Conservation (phyloP, 2,888 invertebrate species). For the Ephialtes manifestator region DNA sequence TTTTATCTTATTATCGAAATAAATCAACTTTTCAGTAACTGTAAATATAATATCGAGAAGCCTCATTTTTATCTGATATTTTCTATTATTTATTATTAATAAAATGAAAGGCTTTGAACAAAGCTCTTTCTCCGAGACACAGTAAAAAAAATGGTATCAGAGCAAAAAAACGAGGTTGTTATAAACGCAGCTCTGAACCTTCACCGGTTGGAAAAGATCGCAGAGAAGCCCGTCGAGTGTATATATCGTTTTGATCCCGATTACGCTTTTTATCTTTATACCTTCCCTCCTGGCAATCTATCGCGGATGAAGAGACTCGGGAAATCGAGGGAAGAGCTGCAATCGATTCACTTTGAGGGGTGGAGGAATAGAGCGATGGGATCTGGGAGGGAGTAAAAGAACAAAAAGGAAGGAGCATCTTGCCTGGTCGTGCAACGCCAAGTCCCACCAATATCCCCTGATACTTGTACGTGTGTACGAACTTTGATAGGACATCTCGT, state of each 20-base stretch:
- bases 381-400: background rate
- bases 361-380: background rate
- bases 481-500: background rate
- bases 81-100: background rate
- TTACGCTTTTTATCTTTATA: conserved; percentile 48
- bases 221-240: conserved; percentile 40
- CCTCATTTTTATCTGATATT: background rate
- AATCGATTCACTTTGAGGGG: conserved; percentile 60
- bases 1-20: too few relatives aligned
- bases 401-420: background rate
- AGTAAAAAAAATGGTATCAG: background rate
- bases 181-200: background rate
- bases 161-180: conserved; percentile 13
- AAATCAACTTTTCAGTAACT: background rate
- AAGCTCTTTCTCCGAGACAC: background rate
- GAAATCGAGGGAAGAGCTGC: conserved; percentile 55
- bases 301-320: conserved; percentile 59
- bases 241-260: conserved; percentile 65
- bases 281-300: conserved; percentile 44
- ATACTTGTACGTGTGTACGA: background rate
- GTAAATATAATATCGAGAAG: background rate
- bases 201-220: background rate
- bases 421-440: background rate
- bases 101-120: background rate
- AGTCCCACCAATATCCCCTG: background rate